Evolutionary conservation across 2,797 vertebrate species (phyloP), one percentile per base, ranked within the genome.

Genomic region (Gastrophryne carolinensis): DNA sequence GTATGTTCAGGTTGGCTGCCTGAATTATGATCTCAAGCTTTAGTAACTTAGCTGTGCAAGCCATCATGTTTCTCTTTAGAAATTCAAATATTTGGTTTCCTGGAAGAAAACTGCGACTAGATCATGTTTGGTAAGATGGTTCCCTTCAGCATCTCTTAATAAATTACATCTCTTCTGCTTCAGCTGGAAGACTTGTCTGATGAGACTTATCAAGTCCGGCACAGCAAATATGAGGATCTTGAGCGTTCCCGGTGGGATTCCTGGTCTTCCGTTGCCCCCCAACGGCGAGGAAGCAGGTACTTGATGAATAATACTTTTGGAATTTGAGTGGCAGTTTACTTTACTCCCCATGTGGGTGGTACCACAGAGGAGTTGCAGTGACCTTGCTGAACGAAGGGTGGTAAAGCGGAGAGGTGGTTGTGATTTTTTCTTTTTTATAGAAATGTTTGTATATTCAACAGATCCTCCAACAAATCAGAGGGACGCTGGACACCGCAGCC

Each of bases 171-270:
- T n/a, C n/a, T n/a, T n/a, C n/a, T 41, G 24, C 35, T 27, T 3
- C 66, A 89, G 86, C 49, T 86, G 80, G 87, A 90, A 70, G 87
- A 89, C 44, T 63, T 84, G 30, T 86, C 83, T 4, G 87, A 87
- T 1, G 79, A 81, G 9, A 27, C 63, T 0, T 89, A 87, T 75
- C 82, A 73, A 15, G 81, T 65, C 39, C 83, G 86, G 0, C 87
- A 86, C 54, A 79, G 82, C 13, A 39, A 68, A 21, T 80, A 78
- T 29, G 87, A 88, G 73, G 84, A 80, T 47, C 56, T 85, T 44
- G 87, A 89, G 67, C 71, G 84, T 21, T 80, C 79, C 35, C 79
- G 79, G 23, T 86, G 87, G 87, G 84, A 84, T 41, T 89, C 82
- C 39, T 86, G 86, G 85, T 79, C 85, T 23, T 82, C 81, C 17